Conservation (phyloP, 2,797 vertebrate species). For the Coregonus suidteri region DNA sequence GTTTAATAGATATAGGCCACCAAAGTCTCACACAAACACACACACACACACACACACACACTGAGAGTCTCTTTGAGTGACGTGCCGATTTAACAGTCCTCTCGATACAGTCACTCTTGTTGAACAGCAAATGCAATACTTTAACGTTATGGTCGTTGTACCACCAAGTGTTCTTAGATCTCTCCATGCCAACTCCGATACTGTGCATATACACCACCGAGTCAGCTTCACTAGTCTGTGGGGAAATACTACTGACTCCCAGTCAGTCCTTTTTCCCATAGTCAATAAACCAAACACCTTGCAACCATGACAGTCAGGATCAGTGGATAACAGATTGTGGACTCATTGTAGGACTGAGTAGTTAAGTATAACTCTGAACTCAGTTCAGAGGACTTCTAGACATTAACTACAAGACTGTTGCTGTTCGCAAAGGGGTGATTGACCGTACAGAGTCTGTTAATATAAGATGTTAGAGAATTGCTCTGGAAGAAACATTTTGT, state of each 20-base stretch:
- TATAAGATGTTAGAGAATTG: conserved; percentile 27
- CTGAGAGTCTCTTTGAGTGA: conserved; percentile 53
- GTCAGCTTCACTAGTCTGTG: conserved; percentile 53
- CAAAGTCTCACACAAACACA: conserved; percentile 31
- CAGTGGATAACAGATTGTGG: conserved; percentile 19
- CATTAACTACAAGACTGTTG: conserved; percentile 23
- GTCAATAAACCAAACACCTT: conserved; percentile 27
- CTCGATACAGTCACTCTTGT: conserved; percentile 66
- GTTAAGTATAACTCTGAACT: conserved; percentile 33
- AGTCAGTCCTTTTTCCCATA: background rate
- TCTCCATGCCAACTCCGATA: conserved; percentile 64
- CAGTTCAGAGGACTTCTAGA: conserved; percentile 20
- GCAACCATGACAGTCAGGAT: conserved; percentile 28
- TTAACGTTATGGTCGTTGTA: conserved; percentile 72
- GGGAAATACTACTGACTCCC: conserved; percentile 29
- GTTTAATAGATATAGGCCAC: conserved; percentile 31
- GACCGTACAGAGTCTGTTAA: conserved; percentile 16
- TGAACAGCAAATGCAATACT: conserved; percentile 77
- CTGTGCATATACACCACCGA: conserved; percentile 56
- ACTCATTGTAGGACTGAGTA: background rate
- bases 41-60: conserved; percentile 31
- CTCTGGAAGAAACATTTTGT: conserved; percentile 19
- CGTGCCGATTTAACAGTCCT: conserved; percentile 43
- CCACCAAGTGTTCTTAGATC: conserved; percentile 79
- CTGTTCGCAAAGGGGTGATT: conserved; percentile 29